These are phyloP conservation scores for Protophormia terraenovae DNA, from an alignment of 2,888 invertebrate species.

Conservation along the genomic window DNA sequence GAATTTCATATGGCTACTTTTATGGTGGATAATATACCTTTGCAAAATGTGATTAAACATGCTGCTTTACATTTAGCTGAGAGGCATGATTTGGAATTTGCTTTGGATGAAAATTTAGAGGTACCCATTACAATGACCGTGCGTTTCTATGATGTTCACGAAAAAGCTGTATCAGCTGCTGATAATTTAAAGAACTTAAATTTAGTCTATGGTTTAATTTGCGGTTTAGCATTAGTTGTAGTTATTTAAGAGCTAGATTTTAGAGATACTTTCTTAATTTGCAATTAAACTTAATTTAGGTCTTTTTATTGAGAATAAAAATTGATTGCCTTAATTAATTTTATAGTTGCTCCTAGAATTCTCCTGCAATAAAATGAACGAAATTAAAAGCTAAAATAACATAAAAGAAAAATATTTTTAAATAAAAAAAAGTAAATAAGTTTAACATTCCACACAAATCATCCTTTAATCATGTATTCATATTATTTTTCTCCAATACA, in stretches of 20 bases:
- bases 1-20: constrained; percentile 74
- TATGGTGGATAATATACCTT: constrained; percentile 65
- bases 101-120: constrained; percentile 73
- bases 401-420: not conserved
- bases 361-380: no score
- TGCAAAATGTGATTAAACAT: constrained; percentile 75
- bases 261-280: not conserved
- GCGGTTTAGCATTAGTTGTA: constrained; percentile 30
- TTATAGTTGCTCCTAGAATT: no score
- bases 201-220: not conserved
- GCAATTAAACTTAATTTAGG: not conserved
- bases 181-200: not conserved
- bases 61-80: constrained; percentile 75
- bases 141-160: constrained; percentile 75
- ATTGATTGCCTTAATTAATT: no score
- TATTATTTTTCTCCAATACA: constrained; percentile 5
- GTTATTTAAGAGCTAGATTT: not conserved
- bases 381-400: no score
- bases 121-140: constrained; percentile 77
- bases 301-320: no score
- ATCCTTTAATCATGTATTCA: not conserved
- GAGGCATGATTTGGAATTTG: constrained; percentile 78
- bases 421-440: not conserved
- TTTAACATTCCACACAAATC: no score
- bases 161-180: constrained; percentile 54